Evolutionary conservation across 2,888 invertebrate genomes (phyloP), one percentile per base, ranked within the genome.

Genomic region (Lasioglossum lativentre): DNA sequence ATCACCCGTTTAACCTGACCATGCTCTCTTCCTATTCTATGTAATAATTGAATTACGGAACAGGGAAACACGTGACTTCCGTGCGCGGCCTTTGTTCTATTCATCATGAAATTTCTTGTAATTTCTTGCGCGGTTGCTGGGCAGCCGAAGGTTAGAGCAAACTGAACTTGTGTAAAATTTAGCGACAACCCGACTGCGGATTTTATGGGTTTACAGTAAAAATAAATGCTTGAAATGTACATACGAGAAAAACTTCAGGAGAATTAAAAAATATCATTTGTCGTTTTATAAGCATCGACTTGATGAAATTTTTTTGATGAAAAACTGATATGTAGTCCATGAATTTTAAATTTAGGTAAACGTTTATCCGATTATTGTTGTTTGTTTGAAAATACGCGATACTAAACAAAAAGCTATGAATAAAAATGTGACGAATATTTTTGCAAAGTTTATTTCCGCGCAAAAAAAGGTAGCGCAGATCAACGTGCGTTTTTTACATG

Each of bases 1-100:
- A 40, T 78, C 34, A 8, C 14, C 59, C 66, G 66, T 66, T 66
- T 66, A 66, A 66, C 66, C 30, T 30, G 66, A 34, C 66, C 66
- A 23, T 66, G 19, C 47, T 47, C 30, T 19, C 23, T 56, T 27
- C 30, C 34, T 34, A 23, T 66, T 34, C 10, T 23, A 66, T 8
- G 34, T 23, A 66, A 34, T 66, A 66, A 66, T 66, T 66, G 34
- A 66, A 66, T 66, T 19, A 34, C 66, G 66, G 4, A 34, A 10
- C 66, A 8, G 8, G 8, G 23, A 5, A 66, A 66, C 66, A 66
- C 34, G 59, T 34, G 66, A 34, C 30, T 34, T 66, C 30, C 30
- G 16, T 34, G 3, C 6, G 19, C 19, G 8, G 30, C 63, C 63
- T 66, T 19, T 34, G 3, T 34, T 34, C 30, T 16, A 66, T 30